Evolutionary conservation across 2,797 vertebrate species (phyloP), one percentile per base, ranked within the genome.

Genomic region (Periophthalmus magnuspinnatus): DNA sequence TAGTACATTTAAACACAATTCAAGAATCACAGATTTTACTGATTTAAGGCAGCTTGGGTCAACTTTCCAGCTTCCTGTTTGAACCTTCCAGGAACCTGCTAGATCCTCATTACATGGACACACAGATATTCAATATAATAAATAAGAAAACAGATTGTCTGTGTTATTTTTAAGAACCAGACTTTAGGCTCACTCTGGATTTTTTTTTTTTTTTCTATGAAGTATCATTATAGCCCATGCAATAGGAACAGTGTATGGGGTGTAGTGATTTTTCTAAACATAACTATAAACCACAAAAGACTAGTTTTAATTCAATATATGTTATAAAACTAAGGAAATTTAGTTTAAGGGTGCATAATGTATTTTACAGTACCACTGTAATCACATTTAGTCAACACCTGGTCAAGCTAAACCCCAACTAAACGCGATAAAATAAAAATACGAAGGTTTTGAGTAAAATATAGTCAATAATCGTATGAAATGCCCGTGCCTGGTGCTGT

Each of bases 211-310:
- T 45, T 17, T 57, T 16, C 22, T 16, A 32, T 57, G 7, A 60
- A 19, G 19, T 60, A 32, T 9, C 58, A 60, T 36, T 60, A 60
- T 70, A 13, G 1, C 77, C 73, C 86, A 89, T 6, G 85, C 82
- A 78, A 1, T 83, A 47, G 65, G 19, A 5, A 16, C 41, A 71
- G 63, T 72, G 73, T 76, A 71, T 8, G 60, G 70, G 36, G 28
- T 60, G 58, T 52, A 71, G 67, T 36, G 6, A 14, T 52, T 72
- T 74, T 68, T 71, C 57, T 81, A 78, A 84, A 83, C 71, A n/a
- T 75, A 74, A 4, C 65, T 58, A 36, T 50, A n/a, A 41, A n/a
- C 14, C 45, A 14, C 61, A 36, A 9, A 21, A 52, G 19, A n/a
- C 17, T 50, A 19, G 19, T n/a, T 52, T n/a, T 21, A 52, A 19